Evolutionary conservation across 1,140 invertebrate species (phyloP), one percentile per base, ranked within the genome.

Genomic region (Drosophila cardini): DNA sequence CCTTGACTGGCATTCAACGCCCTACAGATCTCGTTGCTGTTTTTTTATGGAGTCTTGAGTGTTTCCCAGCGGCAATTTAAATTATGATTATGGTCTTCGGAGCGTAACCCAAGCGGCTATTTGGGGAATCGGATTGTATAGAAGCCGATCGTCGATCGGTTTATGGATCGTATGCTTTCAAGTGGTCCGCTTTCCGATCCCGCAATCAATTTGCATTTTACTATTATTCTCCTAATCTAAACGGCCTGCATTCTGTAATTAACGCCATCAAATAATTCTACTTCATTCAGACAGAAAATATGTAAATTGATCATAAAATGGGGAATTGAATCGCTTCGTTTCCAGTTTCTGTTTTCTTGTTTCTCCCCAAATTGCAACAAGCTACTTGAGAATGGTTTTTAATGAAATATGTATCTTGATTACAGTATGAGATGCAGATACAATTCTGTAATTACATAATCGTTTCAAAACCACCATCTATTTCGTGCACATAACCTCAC

Each of bases 71-170:
- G 58, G 68, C 68, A 64, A 38, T 71, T 71, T 75, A 71, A 75
- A 71, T 75, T 75, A 75, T 72, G 72, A 75, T 75, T 75, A 75
- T 75, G 68, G 60, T n/a, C 67, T 75, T 21, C 64, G 58, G 53
- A 68, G 71, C 61, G 70, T 72, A 72, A 65, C 53, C 70, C 70
- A 61, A 73, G 63, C 61, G 71, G 63, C 71, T 45, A 53, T 52
- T 48, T 43, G 15, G 32, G n/a, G 50, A 13, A 16, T 7, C 11
- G 34, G 36, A 48, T 26, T 11, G 11, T 6, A 56, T 57, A n/a
- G 50, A 2, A 30, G n/a, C 55, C 8, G 32, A 40, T 58, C 10
- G 34, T n/a, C 34, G 34, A 21, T 69, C 34, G 45, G 1, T 16
- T 34, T 18, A n/a, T n/a, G 30, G 10, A 32, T 48, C 11, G 50